Evolutionary conservation across 2,888 invertebrate genomes (phyloP).

Genomic region (Meloe dianella): DNA sequence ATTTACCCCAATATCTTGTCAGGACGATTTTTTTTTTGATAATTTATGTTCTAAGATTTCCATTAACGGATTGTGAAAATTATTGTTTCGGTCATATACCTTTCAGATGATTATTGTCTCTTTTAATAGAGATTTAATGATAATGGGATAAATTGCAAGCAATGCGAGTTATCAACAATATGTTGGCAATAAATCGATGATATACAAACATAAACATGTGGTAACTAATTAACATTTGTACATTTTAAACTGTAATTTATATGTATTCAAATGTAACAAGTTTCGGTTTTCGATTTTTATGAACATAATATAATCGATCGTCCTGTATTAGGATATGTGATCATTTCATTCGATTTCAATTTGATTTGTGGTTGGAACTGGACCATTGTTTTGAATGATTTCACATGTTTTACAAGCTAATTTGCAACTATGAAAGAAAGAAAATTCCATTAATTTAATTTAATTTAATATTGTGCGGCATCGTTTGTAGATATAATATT

Average conservation of each 20-base stretch:
- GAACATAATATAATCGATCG: no score
- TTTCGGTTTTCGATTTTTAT: no score
- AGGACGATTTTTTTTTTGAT: constrained; percentile 13
- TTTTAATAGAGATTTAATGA: constrained; percentile 25
- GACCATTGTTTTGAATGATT: no score
- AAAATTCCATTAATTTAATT: background rate
- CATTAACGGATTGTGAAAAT: constrained; percentile 25
- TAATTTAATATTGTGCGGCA: no score
- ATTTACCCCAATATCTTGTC: constrained; percentile 17
- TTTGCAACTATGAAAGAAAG: background rate
- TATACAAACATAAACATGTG: no score
- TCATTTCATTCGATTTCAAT: no score
- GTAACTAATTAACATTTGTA: no score
- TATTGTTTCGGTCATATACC: constrained; percentile 21
- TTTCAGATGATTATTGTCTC: constrained; percentile 22
- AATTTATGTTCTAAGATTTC: constrained; percentile 19
- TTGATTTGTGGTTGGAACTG: no score
- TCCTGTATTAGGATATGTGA: no score
- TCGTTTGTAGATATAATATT: background rate
- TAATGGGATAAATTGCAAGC: constrained; percentile 19
- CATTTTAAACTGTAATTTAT: no score
- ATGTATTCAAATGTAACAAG: no score
- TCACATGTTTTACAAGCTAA: background rate
- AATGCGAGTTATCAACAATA: background rate
- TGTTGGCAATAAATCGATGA: no score